These are phyloP conservation scores for Cephonodes hylas DNA, from an alignment of 2,888 invertebrate genomes.

Conservation along the genomic window DNA sequence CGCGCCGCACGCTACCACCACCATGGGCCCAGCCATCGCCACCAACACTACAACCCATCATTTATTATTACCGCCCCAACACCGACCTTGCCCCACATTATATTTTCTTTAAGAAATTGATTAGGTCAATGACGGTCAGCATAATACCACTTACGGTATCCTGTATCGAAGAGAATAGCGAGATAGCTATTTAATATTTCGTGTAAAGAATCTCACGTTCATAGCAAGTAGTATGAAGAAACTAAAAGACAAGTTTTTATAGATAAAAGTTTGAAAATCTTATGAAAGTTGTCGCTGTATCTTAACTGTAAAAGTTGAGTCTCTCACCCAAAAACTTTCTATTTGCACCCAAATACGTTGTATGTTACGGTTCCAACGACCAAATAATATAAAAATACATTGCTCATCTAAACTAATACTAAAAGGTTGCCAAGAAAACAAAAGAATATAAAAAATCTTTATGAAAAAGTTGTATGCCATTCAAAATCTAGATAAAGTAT, in stretches of 20 bases:
- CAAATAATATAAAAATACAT: background rate
- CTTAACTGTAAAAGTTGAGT: background rate
- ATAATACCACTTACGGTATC: background rate
- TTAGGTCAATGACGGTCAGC: slow-evolving; percentile 43
- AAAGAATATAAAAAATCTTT: background rate
- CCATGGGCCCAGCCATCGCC: slow-evolving; percentile 41
- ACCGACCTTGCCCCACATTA: slow-evolving; percentile 73
- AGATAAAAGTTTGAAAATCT: background rate
- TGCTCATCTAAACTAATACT: background rate
- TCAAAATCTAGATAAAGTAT: too few relatives aligned
- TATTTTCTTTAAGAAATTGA: slow-evolving; percentile 50
- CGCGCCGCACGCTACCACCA: slow-evolving; percentile 21
- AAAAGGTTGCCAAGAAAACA: background rate
- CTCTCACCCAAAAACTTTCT: background rate
- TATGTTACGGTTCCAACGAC: background rate
- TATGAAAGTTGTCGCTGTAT: background rate
- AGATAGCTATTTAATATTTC: background rate
- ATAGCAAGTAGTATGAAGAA: background rate
- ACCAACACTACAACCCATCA: slow-evolving; percentile 59
- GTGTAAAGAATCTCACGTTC: background rate
- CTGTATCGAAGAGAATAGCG: background rate
- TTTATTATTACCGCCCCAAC: slow-evolving; percentile 69
- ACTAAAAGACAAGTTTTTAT: background rate
- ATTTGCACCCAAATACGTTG: background rate
- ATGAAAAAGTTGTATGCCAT: background rate